Percentiles rank a stretch among this genome's conserved stretches.
These are phyloP conservation scores for Chitala chitala DNA, from an alignment of 2,113 vertebrate species.

Conservation along the genomic window DNA sequence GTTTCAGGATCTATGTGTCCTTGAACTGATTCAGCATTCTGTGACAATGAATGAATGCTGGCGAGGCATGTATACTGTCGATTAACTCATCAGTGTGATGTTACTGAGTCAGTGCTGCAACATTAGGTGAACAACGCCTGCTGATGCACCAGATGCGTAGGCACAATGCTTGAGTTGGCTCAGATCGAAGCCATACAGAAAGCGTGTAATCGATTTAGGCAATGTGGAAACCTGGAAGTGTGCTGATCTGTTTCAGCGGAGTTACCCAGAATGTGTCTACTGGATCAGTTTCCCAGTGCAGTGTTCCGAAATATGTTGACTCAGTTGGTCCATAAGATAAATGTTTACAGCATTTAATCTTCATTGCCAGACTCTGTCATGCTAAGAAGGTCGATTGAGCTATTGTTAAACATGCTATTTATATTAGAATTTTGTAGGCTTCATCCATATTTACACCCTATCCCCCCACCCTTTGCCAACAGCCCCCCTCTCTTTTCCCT, in stretches of 20 bases:
- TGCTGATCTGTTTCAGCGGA: not conserved
- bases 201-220: not conserved
- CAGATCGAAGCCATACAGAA: not conserved
- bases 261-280: not conserved
- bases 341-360: not conserved
- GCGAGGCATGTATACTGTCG: no score
- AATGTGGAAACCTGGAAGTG: not conserved
- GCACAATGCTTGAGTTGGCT: no score
- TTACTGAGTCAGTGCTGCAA: not conserved
- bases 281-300: not conserved
- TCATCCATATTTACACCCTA: not conserved
- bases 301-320: not conserved
- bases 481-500: not conserved
- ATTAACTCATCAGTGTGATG: not conserved
- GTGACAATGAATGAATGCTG: no score
- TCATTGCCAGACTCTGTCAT: not conserved
- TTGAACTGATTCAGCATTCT: no score
- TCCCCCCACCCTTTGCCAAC: not conserved
- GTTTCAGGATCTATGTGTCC: no score
- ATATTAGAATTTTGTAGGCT: not conserved
- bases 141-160: no score
- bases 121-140: not conserved
- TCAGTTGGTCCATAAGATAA: not conserved
- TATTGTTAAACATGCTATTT: not conserved
- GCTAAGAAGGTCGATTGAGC: not conserved